Percentiles rank a stretch among this genome's conserved stretches.
Evolutionary conservation across 2,797 vertebrate species (phyloP).

Genomic region (Sphenopsis melanotis): DNA sequence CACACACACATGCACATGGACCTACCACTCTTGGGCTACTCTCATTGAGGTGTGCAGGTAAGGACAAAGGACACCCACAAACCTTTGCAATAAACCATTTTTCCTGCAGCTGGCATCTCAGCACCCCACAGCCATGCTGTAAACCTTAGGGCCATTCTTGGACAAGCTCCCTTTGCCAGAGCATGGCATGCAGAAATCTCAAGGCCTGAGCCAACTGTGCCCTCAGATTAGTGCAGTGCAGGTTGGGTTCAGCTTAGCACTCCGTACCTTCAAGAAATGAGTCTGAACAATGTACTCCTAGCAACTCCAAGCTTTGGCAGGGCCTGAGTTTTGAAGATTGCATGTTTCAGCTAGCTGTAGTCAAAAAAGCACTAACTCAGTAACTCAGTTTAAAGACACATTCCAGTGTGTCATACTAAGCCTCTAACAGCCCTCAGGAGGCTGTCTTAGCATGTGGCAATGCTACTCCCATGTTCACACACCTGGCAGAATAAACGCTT

Average conservation of each 20-base stretch:
- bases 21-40: background rate
- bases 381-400: background rate
- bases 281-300: background rate
- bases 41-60: background rate
- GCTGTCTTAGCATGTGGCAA: background rate
- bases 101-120: background rate
- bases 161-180: background rate
- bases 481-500: background rate
- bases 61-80: background rate
- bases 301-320: background rate
- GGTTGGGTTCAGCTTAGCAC: background rate
- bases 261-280: background rate
- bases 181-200: background rate
- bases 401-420: background rate
- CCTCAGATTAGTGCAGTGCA: background rate
- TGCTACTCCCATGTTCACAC: background rate
- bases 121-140: background rate
- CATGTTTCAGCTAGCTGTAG: background rate
- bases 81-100: background rate
- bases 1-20: fast-evolving
- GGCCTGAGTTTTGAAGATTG: background rate
- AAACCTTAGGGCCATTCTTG: background rate
- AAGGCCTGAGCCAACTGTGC: background rate
- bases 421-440: background rate
- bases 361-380: background rate